phyloP scores from a whole-genome alignment of 1,140 invertebrate genomes.

The Bombus consobrinus region DNA sequence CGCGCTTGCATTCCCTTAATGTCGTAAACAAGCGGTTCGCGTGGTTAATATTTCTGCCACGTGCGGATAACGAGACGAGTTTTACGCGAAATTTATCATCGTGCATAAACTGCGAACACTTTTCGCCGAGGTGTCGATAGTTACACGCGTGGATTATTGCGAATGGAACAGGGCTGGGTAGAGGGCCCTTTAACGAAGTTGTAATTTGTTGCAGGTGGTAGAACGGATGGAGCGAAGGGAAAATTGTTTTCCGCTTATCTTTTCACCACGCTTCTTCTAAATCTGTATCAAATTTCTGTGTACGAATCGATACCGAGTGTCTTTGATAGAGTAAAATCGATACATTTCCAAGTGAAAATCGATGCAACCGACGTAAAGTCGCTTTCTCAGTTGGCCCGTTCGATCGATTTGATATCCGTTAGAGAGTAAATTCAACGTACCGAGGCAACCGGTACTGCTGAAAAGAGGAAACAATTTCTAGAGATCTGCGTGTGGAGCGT shows the following conservation, averaged over 20 bases:
- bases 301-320: too few species aligned
- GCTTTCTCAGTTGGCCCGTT: too few species aligned
- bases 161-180: background rate
- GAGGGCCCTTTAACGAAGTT: background rate
- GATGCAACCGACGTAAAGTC: too few species aligned
- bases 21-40: constrained; percentile 40
- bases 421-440: too few species aligned
- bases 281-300: too few species aligned
- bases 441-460: background rate
- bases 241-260: background rate
- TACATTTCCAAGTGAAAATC: too few species aligned
- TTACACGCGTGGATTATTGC: background rate
- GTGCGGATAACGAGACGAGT: constrained; percentile 44
- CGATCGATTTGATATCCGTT: background rate
- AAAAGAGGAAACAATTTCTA: background rate
- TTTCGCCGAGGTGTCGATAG: constrained; percentile 10
- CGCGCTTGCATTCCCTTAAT: background rate
- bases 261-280: too few species aligned
- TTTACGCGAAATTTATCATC: constrained; percentile 46
- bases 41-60: constrained; percentile 37
- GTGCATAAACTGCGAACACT: background rate
- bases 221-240: background rate
- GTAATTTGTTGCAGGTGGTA: too few species aligned
- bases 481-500: background rate
- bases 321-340: too few species aligned